Conservation (phyloP, 2,797 vertebrate genomes). For the Fringilla coelebs region DNA sequence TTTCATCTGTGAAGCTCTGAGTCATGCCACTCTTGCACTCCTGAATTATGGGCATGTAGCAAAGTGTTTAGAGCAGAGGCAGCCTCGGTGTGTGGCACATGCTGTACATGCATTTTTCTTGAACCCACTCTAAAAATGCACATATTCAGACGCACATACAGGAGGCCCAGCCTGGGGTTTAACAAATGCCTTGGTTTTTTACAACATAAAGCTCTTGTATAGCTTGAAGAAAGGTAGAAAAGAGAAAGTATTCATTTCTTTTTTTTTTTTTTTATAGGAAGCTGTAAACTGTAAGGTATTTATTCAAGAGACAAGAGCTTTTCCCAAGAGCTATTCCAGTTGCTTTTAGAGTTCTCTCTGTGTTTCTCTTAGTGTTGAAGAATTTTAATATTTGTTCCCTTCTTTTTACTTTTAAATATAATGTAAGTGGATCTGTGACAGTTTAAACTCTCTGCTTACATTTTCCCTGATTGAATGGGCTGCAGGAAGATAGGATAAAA, state of each 20-base stretch:
- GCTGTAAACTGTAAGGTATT: constrained; percentile 15
- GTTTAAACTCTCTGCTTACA: not conserved
- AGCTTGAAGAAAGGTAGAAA: not conserved
- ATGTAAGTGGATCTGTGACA: not conserved
- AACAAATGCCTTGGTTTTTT: not conserved
- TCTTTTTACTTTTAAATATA: constrained; percentile 15
- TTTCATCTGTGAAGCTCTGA: not conserved
- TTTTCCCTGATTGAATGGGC: not conserved
- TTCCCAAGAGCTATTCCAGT: constrained; percentile 17
- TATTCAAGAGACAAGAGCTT: not conserved
- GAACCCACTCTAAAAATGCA: not conserved
- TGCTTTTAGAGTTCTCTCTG: constrained; percentile 4
- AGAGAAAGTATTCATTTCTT: not conserved
- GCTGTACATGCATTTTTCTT: not conserved
- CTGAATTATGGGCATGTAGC: fast-evolving
- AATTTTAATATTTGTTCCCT: constrained; percentile 9
- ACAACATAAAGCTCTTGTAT: not conserved
- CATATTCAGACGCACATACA: not conserved
- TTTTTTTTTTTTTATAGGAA: not conserved
- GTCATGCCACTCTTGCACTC: not conserved
- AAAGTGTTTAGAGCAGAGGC: not conserved
- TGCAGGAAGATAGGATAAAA: not conserved
- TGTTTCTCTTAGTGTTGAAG: not conserved
- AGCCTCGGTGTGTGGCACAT: not conserved
- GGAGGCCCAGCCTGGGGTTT: not conserved